Conservation (phyloP, 1,140 invertebrate species). For the Micrasema minimum region DNA sequence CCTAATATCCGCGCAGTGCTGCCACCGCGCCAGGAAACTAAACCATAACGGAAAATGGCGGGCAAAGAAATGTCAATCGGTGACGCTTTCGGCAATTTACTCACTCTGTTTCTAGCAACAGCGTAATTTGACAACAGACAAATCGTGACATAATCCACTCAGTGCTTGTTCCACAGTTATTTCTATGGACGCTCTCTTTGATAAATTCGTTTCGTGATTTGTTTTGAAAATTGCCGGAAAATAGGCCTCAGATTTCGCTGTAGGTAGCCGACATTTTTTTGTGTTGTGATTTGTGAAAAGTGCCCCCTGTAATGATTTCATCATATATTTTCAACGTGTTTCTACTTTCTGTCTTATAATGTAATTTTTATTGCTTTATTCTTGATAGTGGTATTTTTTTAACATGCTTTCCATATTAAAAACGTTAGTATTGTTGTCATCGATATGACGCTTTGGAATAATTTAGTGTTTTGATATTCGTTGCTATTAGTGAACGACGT, state of each 20-base stretch:
- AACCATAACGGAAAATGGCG: slow-evolving; percentile 37
- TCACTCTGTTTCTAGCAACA: not conserved
- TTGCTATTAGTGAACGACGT: too few relatives aligned
- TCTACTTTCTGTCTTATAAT: too few relatives aligned
- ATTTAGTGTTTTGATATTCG: too few relatives aligned
- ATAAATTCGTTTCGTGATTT: not conserved
- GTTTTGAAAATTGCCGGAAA: not conserved
- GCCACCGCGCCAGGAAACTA: not conserved
- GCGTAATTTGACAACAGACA: not conserved
- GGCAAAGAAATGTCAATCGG: slow-evolving; percentile 36
- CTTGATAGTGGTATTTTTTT: too few relatives aligned
- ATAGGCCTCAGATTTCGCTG: too few relatives aligned
- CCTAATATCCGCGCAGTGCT: slow-evolving; percentile 10
- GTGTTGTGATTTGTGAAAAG: not conserved
- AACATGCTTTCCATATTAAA: too few relatives aligned
- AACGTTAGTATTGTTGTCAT: too few relatives aligned
- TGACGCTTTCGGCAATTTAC: slow-evolving; percentile 11
- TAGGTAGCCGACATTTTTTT: too few relatives aligned
- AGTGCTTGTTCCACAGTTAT: not conserved
- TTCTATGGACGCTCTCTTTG: not conserved
- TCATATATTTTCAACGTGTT: too few relatives aligned
- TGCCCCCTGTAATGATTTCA: not conserved
- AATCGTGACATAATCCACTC: not conserved
- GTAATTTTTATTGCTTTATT: too few relatives aligned
- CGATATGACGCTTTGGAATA: too few relatives aligned